phyloP scores from a whole-genome alignment of 2,888 invertebrate species.

The Athripsodes cinereus region DNA sequence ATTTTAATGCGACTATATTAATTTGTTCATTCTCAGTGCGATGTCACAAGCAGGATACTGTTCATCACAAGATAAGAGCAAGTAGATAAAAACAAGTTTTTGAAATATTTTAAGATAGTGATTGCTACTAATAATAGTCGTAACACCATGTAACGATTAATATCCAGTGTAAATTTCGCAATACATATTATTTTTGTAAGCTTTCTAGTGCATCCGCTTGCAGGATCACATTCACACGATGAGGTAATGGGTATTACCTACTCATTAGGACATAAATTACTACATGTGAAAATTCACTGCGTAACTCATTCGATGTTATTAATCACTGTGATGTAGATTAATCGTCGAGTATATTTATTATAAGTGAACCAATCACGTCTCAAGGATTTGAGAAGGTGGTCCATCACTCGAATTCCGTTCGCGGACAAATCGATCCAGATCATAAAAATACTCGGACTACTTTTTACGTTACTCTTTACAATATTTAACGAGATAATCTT shows the following conservation, averaged over 20 bases:
- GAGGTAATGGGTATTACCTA: background rate
- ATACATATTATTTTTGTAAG: too few species aligned
- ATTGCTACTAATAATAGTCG: background rate
- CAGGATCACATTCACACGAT: background rate
- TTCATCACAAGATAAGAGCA: background rate
- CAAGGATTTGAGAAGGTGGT: background rate
- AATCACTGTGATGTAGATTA: background rate
- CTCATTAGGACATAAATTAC: background rate
- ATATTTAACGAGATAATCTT: too few species aligned
- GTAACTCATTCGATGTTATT: background rate
- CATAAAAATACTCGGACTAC: background rate
- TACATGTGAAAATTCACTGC: background rate
- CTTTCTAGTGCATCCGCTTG: background rate
- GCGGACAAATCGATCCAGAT: background rate
- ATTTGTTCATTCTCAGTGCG: too few species aligned
- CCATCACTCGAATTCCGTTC: background rate
- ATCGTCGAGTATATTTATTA: background rate
- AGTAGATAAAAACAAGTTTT: background rate
- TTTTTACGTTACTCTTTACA: too few species aligned
- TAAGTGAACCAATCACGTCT: background rate
- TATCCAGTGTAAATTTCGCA: too few species aligned
- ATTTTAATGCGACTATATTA: too few species aligned
- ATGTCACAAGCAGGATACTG: background rate
- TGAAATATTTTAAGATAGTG: background rate
- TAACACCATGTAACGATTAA: conserved; percentile 6